A percentile compares a stretch with the other conserved stretches of the same genome.
Conservation (phyloP, 1,140 invertebrate species). For the Ceratosolen solmsi region DNA sequence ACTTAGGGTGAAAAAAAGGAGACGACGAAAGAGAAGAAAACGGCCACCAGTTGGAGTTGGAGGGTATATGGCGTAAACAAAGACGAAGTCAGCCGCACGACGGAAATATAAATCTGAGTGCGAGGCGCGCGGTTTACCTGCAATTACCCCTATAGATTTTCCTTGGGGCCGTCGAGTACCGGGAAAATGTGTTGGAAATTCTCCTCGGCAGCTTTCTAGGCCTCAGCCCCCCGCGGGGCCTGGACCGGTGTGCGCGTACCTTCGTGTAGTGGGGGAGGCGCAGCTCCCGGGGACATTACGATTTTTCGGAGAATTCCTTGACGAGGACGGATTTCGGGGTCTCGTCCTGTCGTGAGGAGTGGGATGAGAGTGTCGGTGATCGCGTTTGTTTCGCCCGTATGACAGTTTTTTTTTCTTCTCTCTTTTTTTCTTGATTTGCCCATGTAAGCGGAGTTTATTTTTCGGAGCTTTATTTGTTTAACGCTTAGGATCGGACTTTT, state of each 20-base stretch:
- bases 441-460: neutral
- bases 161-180: slow-evolving; percentile 38
- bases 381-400: slow-evolving; percentile 1
- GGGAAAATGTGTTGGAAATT: slow-evolving; percentile 51
- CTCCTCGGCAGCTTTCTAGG: slow-evolving; percentile 53
- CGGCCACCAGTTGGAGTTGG: slow-evolving; percentile 18
- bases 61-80: slow-evolving; percentile 19
- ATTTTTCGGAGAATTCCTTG: slow-evolving; percentile 48
- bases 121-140: slow-evolving; percentile 52
- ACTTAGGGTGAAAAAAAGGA: slow-evolving; percentile 34
- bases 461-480: neutral
- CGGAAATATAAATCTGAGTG: slow-evolving; percentile 65
- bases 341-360: neutral
- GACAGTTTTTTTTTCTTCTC: slow-evolving; percentile 1
- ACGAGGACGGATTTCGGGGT: neutral
- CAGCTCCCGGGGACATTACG: slow-evolving; percentile 51
- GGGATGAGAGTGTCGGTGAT: slow-evolving; percentile 1
- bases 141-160: slow-evolving; percentile 56
- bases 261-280: slow-evolving; percentile 46
- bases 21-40: slow-evolving; percentile 41
- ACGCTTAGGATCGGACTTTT: neutral
- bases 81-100: slow-evolving; percentile 10
- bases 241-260: slow-evolving; percentile 43
- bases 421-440: neutral
- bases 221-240: slow-evolving; percentile 20